A percentile compares a stretch with the other conserved stretches of the same genome.
Evolutionary conservation across 2,113 vertebrate genomes (phyloP).

Genomic region (Lucifuga dentata): DNA sequence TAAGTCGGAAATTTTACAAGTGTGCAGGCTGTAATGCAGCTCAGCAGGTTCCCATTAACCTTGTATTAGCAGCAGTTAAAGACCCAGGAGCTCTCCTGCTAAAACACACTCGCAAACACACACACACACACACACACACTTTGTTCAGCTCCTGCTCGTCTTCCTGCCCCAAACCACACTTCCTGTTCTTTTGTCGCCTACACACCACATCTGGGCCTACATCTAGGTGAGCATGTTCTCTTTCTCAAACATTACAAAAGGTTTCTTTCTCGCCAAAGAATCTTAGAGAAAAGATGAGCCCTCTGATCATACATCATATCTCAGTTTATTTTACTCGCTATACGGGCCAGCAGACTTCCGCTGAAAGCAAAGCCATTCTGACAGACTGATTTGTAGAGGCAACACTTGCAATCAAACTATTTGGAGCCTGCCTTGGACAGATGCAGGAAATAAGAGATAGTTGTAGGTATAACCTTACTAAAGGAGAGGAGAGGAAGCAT

Average conservation of each 20-base stretch:
- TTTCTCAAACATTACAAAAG: conserved; percentile 26
- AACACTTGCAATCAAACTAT: conserved; percentile 58
- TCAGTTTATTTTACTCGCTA: conserved; percentile 25
- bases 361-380: conserved; percentile 10
- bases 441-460: conserved; percentile 58
- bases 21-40: conserved; percentile 21
- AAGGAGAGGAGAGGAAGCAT: conserved; percentile 63
- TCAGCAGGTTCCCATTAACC: background rate
- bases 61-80: conserved; percentile 34
- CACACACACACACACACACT: conserved; percentile 9
- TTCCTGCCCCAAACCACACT: conserved; percentile 79
- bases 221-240: conserved; percentile 43
- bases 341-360: conserved; percentile 27
- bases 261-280: conserved; percentile 15
- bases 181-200: conserved; percentile 77
- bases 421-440: conserved; percentile 42
- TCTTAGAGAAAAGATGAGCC: conserved; percentile 6
- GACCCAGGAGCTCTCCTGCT: conserved; percentile 36
- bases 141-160: conserved; percentile 67
- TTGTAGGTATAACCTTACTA: conserved; percentile 60
- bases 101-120: background rate
- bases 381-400: conserved; percentile 42
- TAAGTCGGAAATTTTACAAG: conserved; percentile 1
- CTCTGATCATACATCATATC: conserved; percentile 40
- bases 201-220: conserved; percentile 58